Conservation (phyloP, 2,797 vertebrate genomes). For the Emys orbicularis region DNA sequence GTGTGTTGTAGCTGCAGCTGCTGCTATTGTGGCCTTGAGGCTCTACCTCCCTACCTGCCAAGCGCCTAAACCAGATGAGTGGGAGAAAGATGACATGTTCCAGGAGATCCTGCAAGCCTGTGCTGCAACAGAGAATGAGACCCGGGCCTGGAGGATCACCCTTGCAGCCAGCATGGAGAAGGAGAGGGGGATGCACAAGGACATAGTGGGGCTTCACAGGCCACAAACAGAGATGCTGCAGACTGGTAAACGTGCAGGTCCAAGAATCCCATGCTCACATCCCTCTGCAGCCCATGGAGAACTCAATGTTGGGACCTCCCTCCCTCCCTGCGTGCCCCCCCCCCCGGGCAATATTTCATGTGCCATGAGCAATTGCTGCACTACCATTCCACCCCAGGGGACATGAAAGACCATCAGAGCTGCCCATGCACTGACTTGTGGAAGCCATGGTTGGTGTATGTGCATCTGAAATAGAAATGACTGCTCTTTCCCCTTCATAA, state of each 20-base stretch:
- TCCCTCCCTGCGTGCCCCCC: no score
- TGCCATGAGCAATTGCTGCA: no score
- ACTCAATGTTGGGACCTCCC: neutral
- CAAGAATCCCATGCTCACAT: neutral
- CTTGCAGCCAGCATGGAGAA: neutral
- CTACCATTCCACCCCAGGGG: neutral
- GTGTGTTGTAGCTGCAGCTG: neutral
- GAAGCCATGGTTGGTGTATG: neutral
- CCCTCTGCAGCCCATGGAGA: neutral
- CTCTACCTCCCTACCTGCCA: neutral
- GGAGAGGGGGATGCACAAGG: neutral
- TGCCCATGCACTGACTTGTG: neutral
- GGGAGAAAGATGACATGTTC: neutral
- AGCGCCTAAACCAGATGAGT: neutral
- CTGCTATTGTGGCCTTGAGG: neutral
- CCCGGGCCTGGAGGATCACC: neutral
- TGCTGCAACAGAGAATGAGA: neutral
- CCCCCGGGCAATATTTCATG: no score
- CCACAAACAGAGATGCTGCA: neutral
- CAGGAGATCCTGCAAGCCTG: neutral
- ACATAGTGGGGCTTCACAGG: neutral
- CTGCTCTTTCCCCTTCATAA: neutral
- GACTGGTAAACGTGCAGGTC: neutral
- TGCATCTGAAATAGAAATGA: neutral
- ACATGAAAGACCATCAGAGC: neutral